Percentiles rank a stretch among this genome's conserved stretches.
Conservation (phyloP, 2,797 vertebrate species). For the Lepus townsendii region DNA sequence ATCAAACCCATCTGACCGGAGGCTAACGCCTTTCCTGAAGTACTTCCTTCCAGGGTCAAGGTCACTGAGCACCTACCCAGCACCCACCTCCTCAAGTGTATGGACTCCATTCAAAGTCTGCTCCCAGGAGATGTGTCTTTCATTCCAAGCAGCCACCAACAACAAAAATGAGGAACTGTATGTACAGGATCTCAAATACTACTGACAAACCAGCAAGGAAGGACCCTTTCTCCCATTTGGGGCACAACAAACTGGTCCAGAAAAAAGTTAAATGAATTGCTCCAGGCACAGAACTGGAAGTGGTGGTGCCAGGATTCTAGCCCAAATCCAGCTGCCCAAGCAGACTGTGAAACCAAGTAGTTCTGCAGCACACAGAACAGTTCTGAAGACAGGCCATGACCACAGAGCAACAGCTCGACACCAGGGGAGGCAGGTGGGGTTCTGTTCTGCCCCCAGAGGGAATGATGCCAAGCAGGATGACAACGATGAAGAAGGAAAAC, state of each 20-base stretch:
- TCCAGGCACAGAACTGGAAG: neutral
- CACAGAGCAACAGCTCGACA: neutral
- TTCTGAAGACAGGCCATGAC: neutral
- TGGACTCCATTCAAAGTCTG: too few species aligned
- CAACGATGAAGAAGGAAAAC: neutral
- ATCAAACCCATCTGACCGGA: neutral
- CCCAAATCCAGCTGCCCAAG: neutral
- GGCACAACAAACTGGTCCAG: neutral
- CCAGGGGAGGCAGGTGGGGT: fast-evolving
- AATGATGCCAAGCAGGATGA: fast-evolving
- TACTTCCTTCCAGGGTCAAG: neutral
- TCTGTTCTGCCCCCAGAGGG: neutral
- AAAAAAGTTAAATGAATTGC: neutral
- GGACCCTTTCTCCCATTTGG: neutral
- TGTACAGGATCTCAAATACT: neutral
- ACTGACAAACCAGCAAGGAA: neutral
- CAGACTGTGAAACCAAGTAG: neutral
- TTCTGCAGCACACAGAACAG: neutral
- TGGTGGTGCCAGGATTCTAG: neutral
- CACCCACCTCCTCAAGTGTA: neutral
- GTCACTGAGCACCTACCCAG: fast-evolving
- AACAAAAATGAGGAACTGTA: neutral
- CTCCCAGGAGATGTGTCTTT: too few species aligned
- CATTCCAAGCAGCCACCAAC: neutral
- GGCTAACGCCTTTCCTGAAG: neutral